Conservation (phyloP, 2,113 vertebrate genomes). For the Canis aureus region DNA sequence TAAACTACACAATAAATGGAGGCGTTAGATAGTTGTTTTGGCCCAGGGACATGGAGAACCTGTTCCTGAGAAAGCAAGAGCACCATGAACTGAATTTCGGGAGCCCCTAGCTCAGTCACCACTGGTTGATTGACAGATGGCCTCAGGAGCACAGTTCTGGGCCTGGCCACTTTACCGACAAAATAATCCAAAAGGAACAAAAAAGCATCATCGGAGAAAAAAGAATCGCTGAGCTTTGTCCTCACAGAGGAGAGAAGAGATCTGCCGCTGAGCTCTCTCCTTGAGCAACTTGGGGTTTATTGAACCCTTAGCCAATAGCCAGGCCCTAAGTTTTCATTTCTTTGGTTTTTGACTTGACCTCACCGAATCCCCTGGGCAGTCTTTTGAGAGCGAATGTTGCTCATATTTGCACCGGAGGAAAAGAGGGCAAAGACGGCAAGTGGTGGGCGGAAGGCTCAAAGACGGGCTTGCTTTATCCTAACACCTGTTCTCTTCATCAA, state of each 20-base stretch:
- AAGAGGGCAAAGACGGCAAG: not conserved
- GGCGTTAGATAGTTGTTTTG: not conserved
- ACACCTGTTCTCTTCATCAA: not conserved
- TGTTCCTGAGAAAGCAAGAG: not conserved
- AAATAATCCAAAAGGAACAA: not conserved
- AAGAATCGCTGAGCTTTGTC: not conserved
- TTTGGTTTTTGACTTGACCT: not conserved
- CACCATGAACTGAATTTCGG: not conserved
- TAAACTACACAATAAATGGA: not conserved
- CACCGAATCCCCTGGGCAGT: not conserved
- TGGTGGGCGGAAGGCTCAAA: not conserved
- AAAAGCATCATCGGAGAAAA: not conserved
- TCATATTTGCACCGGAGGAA: not conserved
- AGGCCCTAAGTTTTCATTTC: not conserved
- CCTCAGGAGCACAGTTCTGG: not conserved
- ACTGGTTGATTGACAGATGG: not conserved
- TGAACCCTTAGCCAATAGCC: not conserved
- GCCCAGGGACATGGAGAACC: not conserved
- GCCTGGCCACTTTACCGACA: not conserved
- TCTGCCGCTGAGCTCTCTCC: not conserved
- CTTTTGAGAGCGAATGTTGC: not conserved
- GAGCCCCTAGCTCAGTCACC: not conserved
- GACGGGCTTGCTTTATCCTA: not conserved
- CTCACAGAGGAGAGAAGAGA: not conserved
- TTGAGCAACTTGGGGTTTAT: not conserved